A percentile compares a stretch with the other conserved stretches of the same genome.
phyloP scores from a whole-genome alignment of 1,140 invertebrate species.

The Hylyphantes graminicola region DNA sequence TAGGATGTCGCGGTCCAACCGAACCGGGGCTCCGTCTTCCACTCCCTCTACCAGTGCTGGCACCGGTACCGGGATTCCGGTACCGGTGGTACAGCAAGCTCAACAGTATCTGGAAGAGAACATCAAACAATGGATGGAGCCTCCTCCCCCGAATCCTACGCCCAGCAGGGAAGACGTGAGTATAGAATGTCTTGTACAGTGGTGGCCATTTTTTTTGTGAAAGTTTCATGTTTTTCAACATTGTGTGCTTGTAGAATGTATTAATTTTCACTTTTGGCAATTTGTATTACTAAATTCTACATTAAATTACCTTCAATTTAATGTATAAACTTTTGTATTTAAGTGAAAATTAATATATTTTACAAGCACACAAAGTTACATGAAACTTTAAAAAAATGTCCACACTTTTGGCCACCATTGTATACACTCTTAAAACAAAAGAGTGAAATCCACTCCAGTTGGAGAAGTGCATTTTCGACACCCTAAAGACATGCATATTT shows the following conservation, averaged over 20 bases:
- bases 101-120: conserved; percentile 61
- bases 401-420: too few relatives aligned
- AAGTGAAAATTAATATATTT: too few relatives aligned
- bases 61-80: conserved; percentile 29
- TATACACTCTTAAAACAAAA: too few relatives aligned
- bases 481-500: too few relatives aligned
- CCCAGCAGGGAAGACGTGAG: conserved; percentile 47
- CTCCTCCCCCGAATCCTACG: not conserved
- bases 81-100: conserved; percentile 54
- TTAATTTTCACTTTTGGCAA: too few relatives aligned
- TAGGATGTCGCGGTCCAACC: conserved; percentile 51
- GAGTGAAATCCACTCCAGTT: too few relatives aligned
- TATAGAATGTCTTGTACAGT: not conserved
- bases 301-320: too few relatives aligned
- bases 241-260: not conserved
- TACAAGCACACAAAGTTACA: too few relatives aligned
- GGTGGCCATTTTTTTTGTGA: not conserved
- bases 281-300: too few relatives aligned
- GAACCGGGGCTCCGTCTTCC: conserved; percentile 6
- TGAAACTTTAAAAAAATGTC: too few relatives aligned
- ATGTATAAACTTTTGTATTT: too few relatives aligned
- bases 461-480: too few relatives aligned
- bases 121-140: conserved; percentile 59
- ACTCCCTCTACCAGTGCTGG: conserved; percentile 2
- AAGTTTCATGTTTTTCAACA: not conserved